Evolutionary conservation across 2,888 invertebrate species (phyloP).

Genomic region (Campoplex nolae): DNA sequence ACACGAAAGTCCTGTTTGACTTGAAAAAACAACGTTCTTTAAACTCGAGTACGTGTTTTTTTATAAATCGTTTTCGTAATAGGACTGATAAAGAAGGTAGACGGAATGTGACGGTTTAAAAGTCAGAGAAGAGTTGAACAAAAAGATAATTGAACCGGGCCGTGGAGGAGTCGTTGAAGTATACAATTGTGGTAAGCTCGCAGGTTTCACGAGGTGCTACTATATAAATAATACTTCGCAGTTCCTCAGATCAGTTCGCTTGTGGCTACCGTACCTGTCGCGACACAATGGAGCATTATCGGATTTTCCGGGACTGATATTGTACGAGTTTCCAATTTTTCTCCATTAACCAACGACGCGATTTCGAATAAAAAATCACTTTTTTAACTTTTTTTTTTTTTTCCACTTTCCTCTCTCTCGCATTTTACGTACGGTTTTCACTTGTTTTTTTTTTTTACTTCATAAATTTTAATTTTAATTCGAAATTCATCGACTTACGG

Average conservation of each 20-base stretch:
- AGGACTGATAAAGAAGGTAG: constrained; percentile 25
- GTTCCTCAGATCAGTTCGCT: constrained; percentile 81
- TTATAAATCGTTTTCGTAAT: neutral
- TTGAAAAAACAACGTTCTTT: neutral
- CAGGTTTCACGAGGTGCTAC: constrained; percentile 67
- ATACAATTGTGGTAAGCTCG: constrained; percentile 48
- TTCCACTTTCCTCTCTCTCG: neutral
- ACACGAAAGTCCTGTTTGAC: neutral
- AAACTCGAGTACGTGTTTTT: neutral
- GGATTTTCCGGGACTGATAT: constrained; percentile 61
- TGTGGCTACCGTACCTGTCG: constrained; percentile 82
- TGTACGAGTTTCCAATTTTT: constrained; percentile 4
- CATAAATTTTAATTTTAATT: neutral
- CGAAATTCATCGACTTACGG: neutral
- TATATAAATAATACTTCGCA: constrained; percentile 82
- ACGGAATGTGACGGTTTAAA: neutral
- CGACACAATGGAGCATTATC: constrained; percentile 72
- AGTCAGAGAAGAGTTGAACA: constrained; percentile 44
- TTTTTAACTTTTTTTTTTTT: neutral
- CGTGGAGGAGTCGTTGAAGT: constrained; percentile 38
- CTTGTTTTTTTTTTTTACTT: neutral
- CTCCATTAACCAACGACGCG: neutral
- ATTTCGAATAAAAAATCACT: neutral
- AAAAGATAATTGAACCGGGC: constrained; percentile 56
- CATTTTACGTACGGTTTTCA: neutral